Evolutionary conservation across 2,888 invertebrate species (phyloP).

Genomic region (Nasonia oneida): DNA sequence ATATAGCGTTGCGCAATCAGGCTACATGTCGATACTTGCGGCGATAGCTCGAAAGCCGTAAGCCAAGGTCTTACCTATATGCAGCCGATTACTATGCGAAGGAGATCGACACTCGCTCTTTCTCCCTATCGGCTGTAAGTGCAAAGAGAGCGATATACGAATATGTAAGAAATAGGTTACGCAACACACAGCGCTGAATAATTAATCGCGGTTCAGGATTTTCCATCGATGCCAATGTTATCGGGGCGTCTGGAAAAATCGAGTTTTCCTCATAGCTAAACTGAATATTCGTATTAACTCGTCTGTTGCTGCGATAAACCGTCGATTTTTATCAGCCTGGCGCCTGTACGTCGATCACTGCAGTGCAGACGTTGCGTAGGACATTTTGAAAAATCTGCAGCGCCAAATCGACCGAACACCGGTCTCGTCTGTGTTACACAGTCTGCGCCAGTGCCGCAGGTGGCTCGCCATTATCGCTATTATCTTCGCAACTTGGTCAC

Average conservation of each 20-base stretch:
- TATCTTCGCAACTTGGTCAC: too few relatives aligned
- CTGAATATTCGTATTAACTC: not conserved
- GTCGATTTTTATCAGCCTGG: not conserved
- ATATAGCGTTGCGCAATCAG: too few relatives aligned
- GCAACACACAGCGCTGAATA: not conserved
- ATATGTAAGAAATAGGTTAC: constrained; percentile 1
- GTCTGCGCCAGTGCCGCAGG: not conserved
- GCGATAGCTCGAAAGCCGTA: too few relatives aligned
- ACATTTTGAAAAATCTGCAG: too few relatives aligned
- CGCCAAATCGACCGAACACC: too few relatives aligned
- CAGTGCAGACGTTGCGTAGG: too few relatives aligned
- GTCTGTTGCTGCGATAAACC: too few relatives aligned
- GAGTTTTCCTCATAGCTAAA: not conserved
- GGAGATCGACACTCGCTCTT: not conserved
- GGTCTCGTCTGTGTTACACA: not conserved
- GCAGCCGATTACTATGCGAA: not conserved
- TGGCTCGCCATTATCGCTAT: not conserved
- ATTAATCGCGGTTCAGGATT: not conserved
- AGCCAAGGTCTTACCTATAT: too few relatives aligned
- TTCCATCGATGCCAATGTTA: not conserved
- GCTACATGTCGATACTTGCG: too few relatives aligned
- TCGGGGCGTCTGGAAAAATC: not conserved
- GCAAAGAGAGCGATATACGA: not conserved
- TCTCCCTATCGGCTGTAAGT: not conserved
- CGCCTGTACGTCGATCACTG: not conserved